phyloP scores from a whole-genome alignment of 2,113 vertebrate genomes.

The Mus spicilegus region DNA sequence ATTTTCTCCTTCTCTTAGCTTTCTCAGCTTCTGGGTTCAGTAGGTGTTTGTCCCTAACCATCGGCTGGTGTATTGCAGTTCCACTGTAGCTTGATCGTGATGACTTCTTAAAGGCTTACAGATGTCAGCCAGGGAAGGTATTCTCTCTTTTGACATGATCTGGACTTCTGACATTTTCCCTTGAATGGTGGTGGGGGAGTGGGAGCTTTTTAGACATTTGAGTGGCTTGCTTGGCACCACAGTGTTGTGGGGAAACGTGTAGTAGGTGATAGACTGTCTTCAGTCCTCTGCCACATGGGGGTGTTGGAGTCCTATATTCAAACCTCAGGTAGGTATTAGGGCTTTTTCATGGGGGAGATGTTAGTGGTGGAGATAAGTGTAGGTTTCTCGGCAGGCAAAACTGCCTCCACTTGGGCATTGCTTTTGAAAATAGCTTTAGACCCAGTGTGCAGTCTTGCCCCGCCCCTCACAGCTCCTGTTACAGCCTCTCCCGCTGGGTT shows the following conservation, averaged over 20 bases:
- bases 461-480: not conserved
- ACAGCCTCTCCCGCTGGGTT: not conserved
- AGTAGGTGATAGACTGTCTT: conserved; percentile 32
- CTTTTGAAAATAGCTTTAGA: conserved; percentile 20
- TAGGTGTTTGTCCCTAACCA: not conserved
- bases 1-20: not conserved
- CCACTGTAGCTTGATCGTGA: not conserved
- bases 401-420: not conserved
- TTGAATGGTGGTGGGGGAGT: not conserved
- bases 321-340: not conserved
- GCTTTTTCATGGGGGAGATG: not conserved
- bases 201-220: conserved; percentile 7
- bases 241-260: conserved; percentile 4
- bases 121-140: not conserved
- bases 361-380: not conserved
- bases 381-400: not conserved
- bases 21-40: not conserved
- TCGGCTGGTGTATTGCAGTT: not conserved
- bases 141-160: conserved; percentile 12
- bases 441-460: not conserved
- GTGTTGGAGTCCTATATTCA: conserved; percentile 9
- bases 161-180: conserved; percentile 28
- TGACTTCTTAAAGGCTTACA: not conserved
- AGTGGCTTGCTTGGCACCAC: conserved; percentile 13
- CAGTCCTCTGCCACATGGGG: conserved; percentile 7